Evolutionary conservation across 1,140 invertebrate species (phyloP), one percentile per base, ranked within the genome.

Genomic region (Galleria mellonella): DNA sequence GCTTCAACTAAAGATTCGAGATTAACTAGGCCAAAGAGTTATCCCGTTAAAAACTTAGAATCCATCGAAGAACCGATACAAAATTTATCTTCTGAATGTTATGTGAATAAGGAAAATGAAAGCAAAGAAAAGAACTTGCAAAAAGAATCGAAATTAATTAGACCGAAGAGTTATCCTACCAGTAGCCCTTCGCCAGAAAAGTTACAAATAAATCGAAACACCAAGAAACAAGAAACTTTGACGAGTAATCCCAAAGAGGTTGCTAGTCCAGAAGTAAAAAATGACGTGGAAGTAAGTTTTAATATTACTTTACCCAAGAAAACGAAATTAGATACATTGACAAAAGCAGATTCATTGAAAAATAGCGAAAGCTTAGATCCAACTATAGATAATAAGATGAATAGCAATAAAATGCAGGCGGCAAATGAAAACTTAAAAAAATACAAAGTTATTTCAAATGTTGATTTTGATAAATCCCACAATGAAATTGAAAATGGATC

Each of bases 101-200:
- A 44, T 36, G 30, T 15, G 30, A 60, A 43, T 40, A 69, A 61
- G 48, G 68, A 78, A 28, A 65, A 55, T 15, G 74, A 81, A 45
- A 55, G 37, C 37, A 65, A 66, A 44, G 76, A 83, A 51, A 72
- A 57, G 37, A 62, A 47, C 29, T 43, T 58, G 33, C 42, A 63
- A n/a, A 83, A 71, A 54, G 84, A 89, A 51, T 91, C 90, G 1
- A 90, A 89, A 78, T 54, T 92, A 13, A 85, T 88, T 9, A 70
- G 91, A 32, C 91, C 90, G 5, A 89, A 89, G 51, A 89, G 89
- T 59, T 90, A 89, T 71, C 89, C 89, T 9, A 72, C 74, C 9
- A 83, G 75, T 47, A 78, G 62, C 42, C 72, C 69, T 13, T 83
- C 79, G 10, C 79, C 77, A 23, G 84, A 87, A 58, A 87, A 87